Base-by-base conservation (phyloP, 1,140 invertebrate genomes). In the Rhopalosiphum maidis region DNA sequence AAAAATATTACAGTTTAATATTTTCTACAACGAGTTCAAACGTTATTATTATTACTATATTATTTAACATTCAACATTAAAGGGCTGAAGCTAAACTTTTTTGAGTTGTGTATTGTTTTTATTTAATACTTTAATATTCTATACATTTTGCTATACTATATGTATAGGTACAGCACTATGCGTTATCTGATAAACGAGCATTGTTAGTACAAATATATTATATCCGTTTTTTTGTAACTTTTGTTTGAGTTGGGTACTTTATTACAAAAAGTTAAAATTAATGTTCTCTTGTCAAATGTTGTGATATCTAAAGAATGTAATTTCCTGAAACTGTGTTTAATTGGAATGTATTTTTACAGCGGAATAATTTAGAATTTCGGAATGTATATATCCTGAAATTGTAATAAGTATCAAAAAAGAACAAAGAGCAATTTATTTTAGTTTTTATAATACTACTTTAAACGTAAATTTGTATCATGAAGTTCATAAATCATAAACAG, bases 221-320 rank as follows among this genome's bases (percentile, higher is more conserved):
- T 48, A 48, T 86, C 41, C 41, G 30, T 87, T 87, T 86, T 85
- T 85, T 25, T 86, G 8, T 9, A 83, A 83, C 35, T 83, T 41
- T 83, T 83, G 82, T 83, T 22, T 37, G 37, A 83, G 82, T 41
- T 37, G 35, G n/a, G 60, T 77, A n/a, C 60, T 23, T 37, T 41
- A 83, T 37, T 37, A 83, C n/a, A 41, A 43, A 46, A 86, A 86
- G 37, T 41, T 86, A 86, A 86, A 41, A 86, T 18, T 86, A 43
- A 86, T 86, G 83, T 86, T 46, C 35, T 86, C 23, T 86, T 86
- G 83, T 86, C 37, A 46, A 86, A 86, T 86, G 9, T 30, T 43
- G 41, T 46, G 41, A 43, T 86, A 86, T 46, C 2, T 46, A 25
- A 86, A 86, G 37, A 86, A 43, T 43, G 37, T 86, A 86, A 41